Conservation (phyloP, 2,888 invertebrate species). For the Stegophylla sp. region DNA sequence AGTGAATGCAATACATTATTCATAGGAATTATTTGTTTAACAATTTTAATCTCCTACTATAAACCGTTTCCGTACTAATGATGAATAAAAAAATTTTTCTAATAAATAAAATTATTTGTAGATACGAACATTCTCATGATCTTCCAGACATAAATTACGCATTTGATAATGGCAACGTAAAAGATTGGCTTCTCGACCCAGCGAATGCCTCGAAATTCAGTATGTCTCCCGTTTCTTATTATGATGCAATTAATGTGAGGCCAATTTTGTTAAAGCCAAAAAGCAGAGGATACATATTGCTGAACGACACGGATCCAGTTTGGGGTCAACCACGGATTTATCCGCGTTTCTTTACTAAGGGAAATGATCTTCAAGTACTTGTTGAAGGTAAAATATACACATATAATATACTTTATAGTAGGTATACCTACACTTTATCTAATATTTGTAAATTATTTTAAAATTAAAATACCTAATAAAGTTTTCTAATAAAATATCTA, state of each 20-base stretch:
- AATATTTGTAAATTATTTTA: no score
- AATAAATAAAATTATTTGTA: slow-evolving; percentile 1
- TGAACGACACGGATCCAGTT: slow-evolving; percentile 75
- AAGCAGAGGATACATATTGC: slow-evolving; percentile 71
- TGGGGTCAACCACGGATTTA: slow-evolving; percentile 77
- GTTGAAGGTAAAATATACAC: slow-evolving; percentile 61
- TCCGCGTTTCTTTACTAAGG: slow-evolving; percentile 72
- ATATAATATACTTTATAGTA: no score
- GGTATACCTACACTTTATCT: no score
- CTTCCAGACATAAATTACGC: slow-evolving; percentile 75
- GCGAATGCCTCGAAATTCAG: slow-evolving; percentile 67
- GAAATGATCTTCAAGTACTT: slow-evolving; percentile 66
- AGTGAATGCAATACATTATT: neutral
- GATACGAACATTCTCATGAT: slow-evolving; percentile 60
- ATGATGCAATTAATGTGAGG: slow-evolving; percentile 67
- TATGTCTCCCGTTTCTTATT: slow-evolving; percentile 71
- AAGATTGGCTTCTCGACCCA: slow-evolving; percentile 71
- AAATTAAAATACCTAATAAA: no score
- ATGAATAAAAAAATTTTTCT: neutral
- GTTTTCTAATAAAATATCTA: no score
- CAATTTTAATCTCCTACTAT: no score
- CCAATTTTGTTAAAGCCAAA: slow-evolving; percentile 72
- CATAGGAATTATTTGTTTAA: neutral
- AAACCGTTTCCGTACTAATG: no score
- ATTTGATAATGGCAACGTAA: slow-evolving; percentile 70